Evolutionary conservation across 2,113 vertebrate species (phyloP).

Genomic region (Galeopterus variegatus): DNA sequence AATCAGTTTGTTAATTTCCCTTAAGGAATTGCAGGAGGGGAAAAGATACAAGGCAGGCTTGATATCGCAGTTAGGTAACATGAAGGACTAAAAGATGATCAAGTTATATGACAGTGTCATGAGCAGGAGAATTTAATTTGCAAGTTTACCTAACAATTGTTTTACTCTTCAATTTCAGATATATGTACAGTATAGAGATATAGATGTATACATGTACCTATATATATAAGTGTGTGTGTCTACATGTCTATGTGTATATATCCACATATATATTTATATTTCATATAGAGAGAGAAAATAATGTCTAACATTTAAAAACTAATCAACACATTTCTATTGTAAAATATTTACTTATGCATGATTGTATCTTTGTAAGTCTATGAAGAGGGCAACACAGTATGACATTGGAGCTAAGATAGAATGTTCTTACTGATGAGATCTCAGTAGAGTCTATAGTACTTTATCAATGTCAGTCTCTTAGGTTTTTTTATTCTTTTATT

Average conservation of each 20-base stretch:
- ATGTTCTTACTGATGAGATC: slow-evolving; percentile 23
- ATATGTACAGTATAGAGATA: not conserved
- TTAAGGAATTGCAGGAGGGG: not conserved
- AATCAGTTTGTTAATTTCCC: slow-evolving; percentile 41
- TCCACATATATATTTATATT: not conserved
- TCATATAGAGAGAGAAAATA: not conserved
- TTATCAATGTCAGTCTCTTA: not conserved
- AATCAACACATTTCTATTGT: not conserved
- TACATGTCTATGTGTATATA: not conserved
- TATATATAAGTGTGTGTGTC: not conserved
- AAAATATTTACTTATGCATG: not conserved
- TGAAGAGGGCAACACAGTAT: not conserved
- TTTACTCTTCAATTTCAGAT: slow-evolving; percentile 44
- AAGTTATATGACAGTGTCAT: not conserved
- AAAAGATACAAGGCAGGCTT: not conserved
- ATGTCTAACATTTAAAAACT: not conserved
- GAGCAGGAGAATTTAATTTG: slow-evolving; percentile 1
- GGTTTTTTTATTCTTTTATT: not conserved
- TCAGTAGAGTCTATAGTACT: not conserved
- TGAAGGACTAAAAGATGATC: not conserved
- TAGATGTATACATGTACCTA: not conserved
- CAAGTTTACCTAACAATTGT: not conserved
- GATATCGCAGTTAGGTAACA: not conserved
- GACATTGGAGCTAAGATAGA: not conserved
- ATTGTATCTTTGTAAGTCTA: not conserved